These are phyloP conservation scores for Periophthalmus magnuspinnatus DNA, from an alignment of 2,797 vertebrate species.

Conservation along the genomic window DNA sequence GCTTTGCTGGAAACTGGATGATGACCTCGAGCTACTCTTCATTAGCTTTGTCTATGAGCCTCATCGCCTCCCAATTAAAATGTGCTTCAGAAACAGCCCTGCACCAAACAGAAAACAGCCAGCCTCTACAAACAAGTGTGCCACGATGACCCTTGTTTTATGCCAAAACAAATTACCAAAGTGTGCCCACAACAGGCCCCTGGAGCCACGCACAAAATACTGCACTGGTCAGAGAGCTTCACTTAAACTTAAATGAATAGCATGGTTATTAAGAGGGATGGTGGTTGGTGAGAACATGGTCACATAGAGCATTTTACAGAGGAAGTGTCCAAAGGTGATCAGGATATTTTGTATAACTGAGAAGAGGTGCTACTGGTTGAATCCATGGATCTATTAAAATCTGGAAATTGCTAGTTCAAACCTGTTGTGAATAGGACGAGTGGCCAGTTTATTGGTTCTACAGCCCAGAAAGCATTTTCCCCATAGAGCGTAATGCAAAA, in stretches of 20 bases:
- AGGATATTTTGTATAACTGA: no score
- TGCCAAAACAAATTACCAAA: slow-evolving; percentile 29
- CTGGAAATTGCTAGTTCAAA: no score
- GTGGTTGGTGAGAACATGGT: background rate
- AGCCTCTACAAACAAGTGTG: slow-evolving; percentile 34
- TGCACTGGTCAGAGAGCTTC: background rate
- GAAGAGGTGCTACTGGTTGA: no score
- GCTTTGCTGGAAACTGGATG: slow-evolving; percentile 23
- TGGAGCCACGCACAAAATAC: slow-evolving; percentile 19
- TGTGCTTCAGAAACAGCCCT: slow-evolving; percentile 38
- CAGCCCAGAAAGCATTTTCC: no score
- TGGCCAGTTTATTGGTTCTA: no score
- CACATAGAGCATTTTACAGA: background rate
- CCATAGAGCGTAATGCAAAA: no score
- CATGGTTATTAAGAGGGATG: background rate
- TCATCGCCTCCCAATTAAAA: slow-evolving; percentile 41
- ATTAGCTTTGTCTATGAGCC: slow-evolving; percentile 48
- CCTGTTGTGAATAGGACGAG: no score
- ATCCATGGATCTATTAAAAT: no score
- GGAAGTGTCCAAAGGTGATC: background rate
- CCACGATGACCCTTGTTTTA: slow-evolving; percentile 35
- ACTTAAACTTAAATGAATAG: background rate
- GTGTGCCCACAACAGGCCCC: slow-evolving; percentile 41
- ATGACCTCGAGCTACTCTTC: slow-evolving; percentile 46
- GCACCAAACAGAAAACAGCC: slow-evolving; percentile 39